Percentiles rank a stretch among this genome's conserved stretches.
Conservation (phyloP, 1,140 invertebrate genomes). For the Portunus trituberculatus region DNA sequence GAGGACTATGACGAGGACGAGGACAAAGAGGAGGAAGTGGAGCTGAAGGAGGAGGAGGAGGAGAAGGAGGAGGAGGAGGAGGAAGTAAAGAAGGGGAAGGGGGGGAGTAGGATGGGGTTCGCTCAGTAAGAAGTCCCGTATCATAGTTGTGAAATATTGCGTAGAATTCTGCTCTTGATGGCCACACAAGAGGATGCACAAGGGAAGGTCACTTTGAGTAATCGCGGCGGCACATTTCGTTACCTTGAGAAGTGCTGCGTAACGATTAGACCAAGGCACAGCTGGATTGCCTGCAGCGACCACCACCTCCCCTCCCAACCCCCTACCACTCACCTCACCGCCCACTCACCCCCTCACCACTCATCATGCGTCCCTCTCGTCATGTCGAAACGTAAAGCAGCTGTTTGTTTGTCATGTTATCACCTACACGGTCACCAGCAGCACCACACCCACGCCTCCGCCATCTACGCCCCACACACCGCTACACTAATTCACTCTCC, state of each 20-base stretch:
- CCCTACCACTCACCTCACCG: neutral
- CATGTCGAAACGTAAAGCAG: too few relatives aligned
- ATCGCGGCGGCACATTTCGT: neutral
- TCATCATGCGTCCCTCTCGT: neutral
- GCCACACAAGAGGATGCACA: neutral
- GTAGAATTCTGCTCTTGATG: neutral
- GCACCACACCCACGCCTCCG: neutral
- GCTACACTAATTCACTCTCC: too few relatives aligned
- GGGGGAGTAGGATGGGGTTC: neutral
- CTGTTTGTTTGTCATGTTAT: too few relatives aligned
- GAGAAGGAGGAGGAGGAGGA: too few relatives aligned
- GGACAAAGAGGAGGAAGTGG: neutral
- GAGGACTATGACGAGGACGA: neutral
- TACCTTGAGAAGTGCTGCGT: slow-evolving; percentile 1
- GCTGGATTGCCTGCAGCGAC: neutral
- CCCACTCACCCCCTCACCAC: neutral
- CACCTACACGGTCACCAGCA: too few relatives aligned
- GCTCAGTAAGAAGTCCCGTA: neutral
- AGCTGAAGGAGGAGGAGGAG: too few relatives aligned
- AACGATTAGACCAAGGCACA: too few relatives aligned
- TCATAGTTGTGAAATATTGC: neutral
- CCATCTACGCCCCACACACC: neutral
- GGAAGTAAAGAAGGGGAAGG: too few relatives aligned
- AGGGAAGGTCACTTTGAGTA: neutral
- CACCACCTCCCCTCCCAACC: neutral